Evolutionary conservation across 1,140 invertebrate species (phyloP), one percentile per base, ranked within the genome.

Genomic region (Galleria mellonella): DNA sequence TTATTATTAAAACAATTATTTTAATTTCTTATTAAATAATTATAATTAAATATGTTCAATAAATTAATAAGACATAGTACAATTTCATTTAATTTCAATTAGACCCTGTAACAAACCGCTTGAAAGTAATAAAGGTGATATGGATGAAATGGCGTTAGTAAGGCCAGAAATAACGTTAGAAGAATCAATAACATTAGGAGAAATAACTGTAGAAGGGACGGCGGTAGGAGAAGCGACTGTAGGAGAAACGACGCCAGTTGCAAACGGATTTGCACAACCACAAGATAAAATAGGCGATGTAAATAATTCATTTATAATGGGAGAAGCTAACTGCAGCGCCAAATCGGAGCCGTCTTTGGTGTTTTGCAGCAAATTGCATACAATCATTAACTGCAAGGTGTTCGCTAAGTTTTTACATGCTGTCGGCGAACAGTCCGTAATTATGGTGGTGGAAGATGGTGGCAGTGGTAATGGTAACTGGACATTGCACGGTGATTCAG

Each of bases 351-450:
- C 60, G 2, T 58, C 60, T 32, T 57, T 61, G 0, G 43, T 61
- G 30, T 67, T 72, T 33, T 77, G 65, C 8, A 83, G 39, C 17
- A 81, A 45, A 50, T 81, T 77, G 30, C 53, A 58, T 3, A 81
- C 76, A 12, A 76, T 73, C 79, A 83, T 78, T 0, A 83, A 35
- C 23, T 83, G 72, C 9, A 83, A 43, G 0, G 74, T 72, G 43
- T 83, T 67, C 6, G 64, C 68, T 32, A 83, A 32, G 32, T 76
- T 78, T 35, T 81, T 65, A 29, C 79, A 83, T 0, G 75, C 61
- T 9, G 69, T 45, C 23, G 78, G 78, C 1, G 74, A 66, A 35
- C 72, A 81, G 33, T 83, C 79, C 1, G 76, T 77, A 10, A 77
- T 72, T 4, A 83, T 54, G 0, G 62, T 72, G 12, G 76, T 69